Conservation (phyloP, 2,797 vertebrate species). For the Choloepus didactylus region DNA sequence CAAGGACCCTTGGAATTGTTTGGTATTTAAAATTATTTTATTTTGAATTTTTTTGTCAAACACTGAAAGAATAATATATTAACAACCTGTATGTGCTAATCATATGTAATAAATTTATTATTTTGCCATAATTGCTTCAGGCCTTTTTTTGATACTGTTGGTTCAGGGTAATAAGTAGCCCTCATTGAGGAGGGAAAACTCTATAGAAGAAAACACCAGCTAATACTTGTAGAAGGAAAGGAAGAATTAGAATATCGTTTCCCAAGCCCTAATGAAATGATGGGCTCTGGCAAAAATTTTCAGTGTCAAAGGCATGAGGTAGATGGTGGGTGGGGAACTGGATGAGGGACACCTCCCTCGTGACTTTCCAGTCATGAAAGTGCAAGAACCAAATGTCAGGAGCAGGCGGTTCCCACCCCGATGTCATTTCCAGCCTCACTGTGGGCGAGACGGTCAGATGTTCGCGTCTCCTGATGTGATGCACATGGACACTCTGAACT, state of each 20-base stretch:
- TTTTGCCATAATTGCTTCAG: conserved; percentile 58
- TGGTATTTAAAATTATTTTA: conserved; percentile 47
- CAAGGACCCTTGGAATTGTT: not conserved
- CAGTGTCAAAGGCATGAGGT: not conserved
- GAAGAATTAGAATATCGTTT: not conserved
- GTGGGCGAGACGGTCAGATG: too few species aligned
- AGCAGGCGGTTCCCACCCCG: not conserved
- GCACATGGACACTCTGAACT: not conserved
- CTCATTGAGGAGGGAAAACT: not conserved
- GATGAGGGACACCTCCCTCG: not conserved
- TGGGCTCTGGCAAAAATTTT: not conserved
- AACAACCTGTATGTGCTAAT: not conserved
- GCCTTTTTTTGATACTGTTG: conserved; percentile 1
- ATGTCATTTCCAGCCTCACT: too few species aligned
- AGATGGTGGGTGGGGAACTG: not conserved
- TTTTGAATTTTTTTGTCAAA: conserved; percentile 10
- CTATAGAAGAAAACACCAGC: not conserved
- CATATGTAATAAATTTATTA: conserved; percentile 65
- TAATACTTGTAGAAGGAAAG: not conserved
- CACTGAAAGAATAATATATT: not conserved
- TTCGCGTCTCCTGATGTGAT: not conserved
- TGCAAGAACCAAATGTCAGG: not conserved
- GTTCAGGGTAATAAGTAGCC: not conserved
- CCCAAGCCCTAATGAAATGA: not conserved
- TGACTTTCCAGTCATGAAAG: not conserved